These are phyloP conservation scores for Leucoraja erinaceus DNA, from an alignment of 2,113 vertebrate species.

Conservation along the genomic window DNA sequence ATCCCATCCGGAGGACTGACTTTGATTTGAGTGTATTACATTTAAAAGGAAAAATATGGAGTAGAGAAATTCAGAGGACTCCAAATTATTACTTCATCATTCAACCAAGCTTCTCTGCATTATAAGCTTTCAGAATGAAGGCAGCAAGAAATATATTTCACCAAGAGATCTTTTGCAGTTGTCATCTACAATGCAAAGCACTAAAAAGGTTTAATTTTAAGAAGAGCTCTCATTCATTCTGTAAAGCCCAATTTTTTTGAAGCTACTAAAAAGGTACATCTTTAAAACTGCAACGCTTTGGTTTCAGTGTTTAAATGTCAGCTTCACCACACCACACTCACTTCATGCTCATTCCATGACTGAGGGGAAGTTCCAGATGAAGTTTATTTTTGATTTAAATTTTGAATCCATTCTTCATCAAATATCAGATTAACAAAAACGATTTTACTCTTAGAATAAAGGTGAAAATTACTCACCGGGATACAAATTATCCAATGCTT, in stretches of 20 bases:
- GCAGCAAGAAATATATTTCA: neutral
- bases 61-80: neutral
- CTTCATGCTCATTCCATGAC: constrained; percentile 15
- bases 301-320: constrained; percentile 20
- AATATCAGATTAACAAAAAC: neutral
- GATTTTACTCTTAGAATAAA: neutral
- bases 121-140: neutral
- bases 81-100: neutral
- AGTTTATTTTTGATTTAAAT: constrained; percentile 13
- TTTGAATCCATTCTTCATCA: neutral
- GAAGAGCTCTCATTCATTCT: neutral
- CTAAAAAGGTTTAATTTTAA: neutral
- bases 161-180: neutral
- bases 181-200: neutral
- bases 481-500: neutral
- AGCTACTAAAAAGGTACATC: constrained; percentile 21
- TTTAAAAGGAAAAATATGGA: neutral
- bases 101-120: neutral
- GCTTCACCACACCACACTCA: constrained; percentile 9
- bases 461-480: neutral
- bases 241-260: neutral
- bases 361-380: neutral
- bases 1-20: neutral
- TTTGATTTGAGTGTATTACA: neutral
- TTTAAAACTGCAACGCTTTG: neutral